Evolutionary conservation across 2,113 vertebrate genomes (phyloP).

Genomic region (Galemys pyrenaicus): DNA sequence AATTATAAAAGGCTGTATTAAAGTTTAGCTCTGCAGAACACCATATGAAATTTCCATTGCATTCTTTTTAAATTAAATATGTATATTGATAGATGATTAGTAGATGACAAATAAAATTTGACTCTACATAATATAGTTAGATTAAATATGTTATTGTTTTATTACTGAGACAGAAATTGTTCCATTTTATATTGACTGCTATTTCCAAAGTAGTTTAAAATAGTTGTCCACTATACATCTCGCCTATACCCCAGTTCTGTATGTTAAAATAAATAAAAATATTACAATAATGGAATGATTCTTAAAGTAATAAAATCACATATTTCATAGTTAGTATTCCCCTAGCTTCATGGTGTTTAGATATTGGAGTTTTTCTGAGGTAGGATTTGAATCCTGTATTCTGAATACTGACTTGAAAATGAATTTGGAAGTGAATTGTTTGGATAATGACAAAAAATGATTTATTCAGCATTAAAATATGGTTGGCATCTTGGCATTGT

Average conservation of each 20-base stretch:
- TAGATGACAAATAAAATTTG: background rate
- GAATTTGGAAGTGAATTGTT: background rate
- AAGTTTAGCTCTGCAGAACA: background rate
- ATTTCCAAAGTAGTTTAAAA: constrained; percentile 32
- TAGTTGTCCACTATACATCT: background rate
- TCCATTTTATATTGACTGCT: background rate
- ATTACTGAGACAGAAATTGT: background rate
- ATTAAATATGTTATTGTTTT: background rate
- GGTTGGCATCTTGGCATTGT: constrained; percentile 7
- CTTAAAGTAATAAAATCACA: background rate
- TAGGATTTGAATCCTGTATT: background rate
- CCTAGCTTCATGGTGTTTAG: background rate
- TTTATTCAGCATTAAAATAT: background rate
- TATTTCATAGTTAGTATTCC: background rate
- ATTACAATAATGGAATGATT: no score
- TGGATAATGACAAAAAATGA: background rate
- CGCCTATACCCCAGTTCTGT: background rate
- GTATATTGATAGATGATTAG: background rate
- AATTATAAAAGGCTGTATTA: background rate
- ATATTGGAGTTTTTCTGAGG: background rate
- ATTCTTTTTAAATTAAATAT: constrained; percentile 55
- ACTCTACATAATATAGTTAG: background rate
- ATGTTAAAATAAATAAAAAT: no score
- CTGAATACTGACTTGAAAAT: background rate
- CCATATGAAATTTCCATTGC: background rate